These are phyloP conservation scores for Otus scops DNA, from an alignment of 2,797 vertebrate species.

Conservation along the genomic window DNA sequence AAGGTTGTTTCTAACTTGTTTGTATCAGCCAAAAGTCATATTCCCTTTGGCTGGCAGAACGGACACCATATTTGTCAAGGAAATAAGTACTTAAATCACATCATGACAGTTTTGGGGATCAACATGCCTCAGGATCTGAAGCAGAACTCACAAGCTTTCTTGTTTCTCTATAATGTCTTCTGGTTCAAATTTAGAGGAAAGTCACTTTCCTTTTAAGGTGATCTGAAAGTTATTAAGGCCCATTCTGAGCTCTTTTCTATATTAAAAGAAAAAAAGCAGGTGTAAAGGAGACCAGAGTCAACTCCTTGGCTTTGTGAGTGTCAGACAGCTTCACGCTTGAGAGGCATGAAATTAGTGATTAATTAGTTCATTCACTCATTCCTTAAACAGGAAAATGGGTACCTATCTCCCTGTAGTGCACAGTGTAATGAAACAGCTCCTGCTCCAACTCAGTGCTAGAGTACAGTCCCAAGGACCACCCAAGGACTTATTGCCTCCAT, in stretches of 20 bases:
- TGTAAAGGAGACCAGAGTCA: conserved; percentile 1
- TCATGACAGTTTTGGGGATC: background rate
- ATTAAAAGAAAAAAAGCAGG: background rate
- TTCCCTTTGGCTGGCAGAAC: background rate
- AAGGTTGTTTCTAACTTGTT: background rate
- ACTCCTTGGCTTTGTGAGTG: background rate
- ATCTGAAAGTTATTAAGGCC: background rate
- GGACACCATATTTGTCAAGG: background rate
- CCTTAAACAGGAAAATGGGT: background rate
- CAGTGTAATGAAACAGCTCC: background rate
- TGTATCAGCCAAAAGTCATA: background rate
- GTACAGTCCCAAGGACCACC: background rate
- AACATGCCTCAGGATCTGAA: background rate
- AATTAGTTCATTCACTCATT: conserved; percentile 20
- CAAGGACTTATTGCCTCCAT: background rate
- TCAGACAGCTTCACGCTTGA: conserved; percentile 25
- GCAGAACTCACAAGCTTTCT: background rate
- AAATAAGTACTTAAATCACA: background rate
- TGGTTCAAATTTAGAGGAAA: background rate
- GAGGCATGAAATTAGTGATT: conserved; percentile 41
- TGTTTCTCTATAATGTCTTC: background rate
- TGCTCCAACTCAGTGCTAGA: background rate
- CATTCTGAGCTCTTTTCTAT: background rate
- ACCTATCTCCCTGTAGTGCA: background rate
- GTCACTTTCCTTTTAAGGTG: background rate